phyloP scores from a whole-genome alignment of 1,140 invertebrate genomes.

The Brachionus plicatilis region DNA sequence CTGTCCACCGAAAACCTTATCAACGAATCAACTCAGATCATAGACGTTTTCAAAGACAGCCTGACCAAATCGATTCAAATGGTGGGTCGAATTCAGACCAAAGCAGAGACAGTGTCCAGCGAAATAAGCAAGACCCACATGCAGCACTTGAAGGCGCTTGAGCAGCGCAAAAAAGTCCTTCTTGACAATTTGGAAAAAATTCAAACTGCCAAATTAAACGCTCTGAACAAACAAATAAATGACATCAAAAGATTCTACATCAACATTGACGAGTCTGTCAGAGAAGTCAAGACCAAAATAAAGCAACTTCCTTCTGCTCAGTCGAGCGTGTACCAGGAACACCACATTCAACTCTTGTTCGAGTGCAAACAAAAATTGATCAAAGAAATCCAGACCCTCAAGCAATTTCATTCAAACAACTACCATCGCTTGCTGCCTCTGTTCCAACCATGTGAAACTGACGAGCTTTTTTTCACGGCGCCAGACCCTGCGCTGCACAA shows the following conservation, averaged over 20 bases:
- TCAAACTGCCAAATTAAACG: slow-evolving; percentile 10
- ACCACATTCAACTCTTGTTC: slow-evolving; percentile 19
- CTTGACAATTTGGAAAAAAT: slow-evolving; percentile 34
- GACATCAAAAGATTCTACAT: slow-evolving; percentile 1
- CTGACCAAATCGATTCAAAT: slow-evolving; percentile 9
- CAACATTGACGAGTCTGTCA: slow-evolving; percentile 3
- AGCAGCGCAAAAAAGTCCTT: slow-evolving; percentile 2
- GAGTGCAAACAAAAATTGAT: slow-evolving; percentile 30
- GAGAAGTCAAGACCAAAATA: slow-evolving; percentile 6
- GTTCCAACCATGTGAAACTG: slow-evolving; percentile 60
- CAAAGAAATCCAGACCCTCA: slow-evolving; percentile 35
- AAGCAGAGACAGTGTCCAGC: background rate
- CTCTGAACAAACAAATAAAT: slow-evolving; percentile 34
- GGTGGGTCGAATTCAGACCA: background rate
- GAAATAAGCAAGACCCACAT: slow-evolving; percentile 24
- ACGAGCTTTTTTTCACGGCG: slow-evolving; percentile 59
- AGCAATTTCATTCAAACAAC: slow-evolving; percentile 18
- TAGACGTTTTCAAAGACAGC: slow-evolving; percentile 30
- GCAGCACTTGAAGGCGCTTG: slow-evolving; percentile 5
- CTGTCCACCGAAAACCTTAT: background rate
- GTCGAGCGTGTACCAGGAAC: background rate
- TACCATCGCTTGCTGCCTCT: slow-evolving; percentile 56
- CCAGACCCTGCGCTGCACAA: slow-evolving; percentile 58
- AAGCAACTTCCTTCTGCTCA: background rate
- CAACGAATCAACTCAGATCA: slow-evolving; percentile 36